A percentile compares a stretch with the other conserved stretches of the same genome.
Conservation (phyloP, 2,113 vertebrate species). For the Hippopotamus amphibius region DNA sequence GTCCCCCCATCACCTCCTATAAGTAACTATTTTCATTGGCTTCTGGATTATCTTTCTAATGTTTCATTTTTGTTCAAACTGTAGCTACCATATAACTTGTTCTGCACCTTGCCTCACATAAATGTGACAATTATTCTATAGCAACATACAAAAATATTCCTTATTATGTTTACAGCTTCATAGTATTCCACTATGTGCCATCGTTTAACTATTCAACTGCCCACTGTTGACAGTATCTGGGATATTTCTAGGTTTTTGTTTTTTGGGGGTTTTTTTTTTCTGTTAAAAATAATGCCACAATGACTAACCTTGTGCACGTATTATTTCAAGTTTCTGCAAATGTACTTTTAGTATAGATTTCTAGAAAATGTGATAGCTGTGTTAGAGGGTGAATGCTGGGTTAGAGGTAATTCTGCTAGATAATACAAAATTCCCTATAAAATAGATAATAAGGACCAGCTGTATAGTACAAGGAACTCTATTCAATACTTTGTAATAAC, state of each 20-base stretch:
- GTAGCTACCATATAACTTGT: background rate
- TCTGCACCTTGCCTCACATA: background rate
- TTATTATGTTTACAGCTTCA: background rate
- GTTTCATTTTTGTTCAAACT: background rate
- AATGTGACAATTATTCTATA: background rate
- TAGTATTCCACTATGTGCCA: background rate
- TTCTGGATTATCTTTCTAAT: background rate
- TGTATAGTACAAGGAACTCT: background rate
- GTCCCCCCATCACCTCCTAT: background rate
- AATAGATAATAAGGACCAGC: background rate
- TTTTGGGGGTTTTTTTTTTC: background rate
- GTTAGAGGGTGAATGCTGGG: background rate
- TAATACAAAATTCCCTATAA: background rate
- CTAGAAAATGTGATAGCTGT: background rate
- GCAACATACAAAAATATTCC: background rate
- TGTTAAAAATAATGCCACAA: slow-evolving; percentile 35
- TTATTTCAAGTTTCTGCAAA: background rate
- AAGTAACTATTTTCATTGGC: background rate
- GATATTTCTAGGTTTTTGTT: background rate
- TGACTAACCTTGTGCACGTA: background rate
- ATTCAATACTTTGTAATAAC: background rate
- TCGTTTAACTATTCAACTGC: background rate
- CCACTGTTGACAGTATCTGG: background rate
- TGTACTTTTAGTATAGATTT: slow-evolving; percentile 20
- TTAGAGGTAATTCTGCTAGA: background rate